phyloP scores from a whole-genome alignment of 2,888 invertebrate genomes.

The Aphidoletes aphidimyza region DNA sequence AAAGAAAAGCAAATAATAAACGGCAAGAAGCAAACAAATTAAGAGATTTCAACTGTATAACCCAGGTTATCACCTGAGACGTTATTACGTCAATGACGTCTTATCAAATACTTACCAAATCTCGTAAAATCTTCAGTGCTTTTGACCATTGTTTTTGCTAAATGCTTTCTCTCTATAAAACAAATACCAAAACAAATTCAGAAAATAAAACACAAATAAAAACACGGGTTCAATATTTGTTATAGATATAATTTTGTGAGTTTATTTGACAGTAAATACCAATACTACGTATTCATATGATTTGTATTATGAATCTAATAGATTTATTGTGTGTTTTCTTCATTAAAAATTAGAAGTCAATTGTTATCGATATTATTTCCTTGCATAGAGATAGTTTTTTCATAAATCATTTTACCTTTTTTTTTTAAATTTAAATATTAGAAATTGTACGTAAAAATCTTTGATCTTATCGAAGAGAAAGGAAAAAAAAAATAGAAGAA shows the following conservation, averaged over 20 bases:
- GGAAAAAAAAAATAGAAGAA: not conserved
- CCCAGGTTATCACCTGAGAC: no score
- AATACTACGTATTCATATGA: slow-evolving; percentile 34
- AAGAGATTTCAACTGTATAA: no score
- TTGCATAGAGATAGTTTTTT: not conserved
- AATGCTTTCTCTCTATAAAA: no score
- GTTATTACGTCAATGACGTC: no score
- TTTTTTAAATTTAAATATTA: not conserved
- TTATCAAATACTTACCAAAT: no score
- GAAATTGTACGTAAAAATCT: slow-evolving; percentile 41
- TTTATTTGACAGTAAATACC: slow-evolving; percentile 41
- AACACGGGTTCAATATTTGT: not conserved
- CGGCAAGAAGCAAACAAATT: no score
- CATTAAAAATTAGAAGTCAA: slow-evolving; percentile 19
- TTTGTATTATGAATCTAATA: not conserved
- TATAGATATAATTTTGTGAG: slow-evolving; percentile 49
- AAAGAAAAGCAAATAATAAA: no score
- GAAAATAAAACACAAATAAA: not conserved
- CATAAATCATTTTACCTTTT: not conserved
- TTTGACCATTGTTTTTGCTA: no score
- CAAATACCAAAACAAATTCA: no score
- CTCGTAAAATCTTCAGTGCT: no score
- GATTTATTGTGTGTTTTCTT: not conserved
- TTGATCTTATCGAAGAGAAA: not conserved
- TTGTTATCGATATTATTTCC: not conserved